These are phyloP conservation scores for Pelosia muscerda DNA, from an alignment of 2,888 invertebrate species.

Conservation along the genomic window DNA sequence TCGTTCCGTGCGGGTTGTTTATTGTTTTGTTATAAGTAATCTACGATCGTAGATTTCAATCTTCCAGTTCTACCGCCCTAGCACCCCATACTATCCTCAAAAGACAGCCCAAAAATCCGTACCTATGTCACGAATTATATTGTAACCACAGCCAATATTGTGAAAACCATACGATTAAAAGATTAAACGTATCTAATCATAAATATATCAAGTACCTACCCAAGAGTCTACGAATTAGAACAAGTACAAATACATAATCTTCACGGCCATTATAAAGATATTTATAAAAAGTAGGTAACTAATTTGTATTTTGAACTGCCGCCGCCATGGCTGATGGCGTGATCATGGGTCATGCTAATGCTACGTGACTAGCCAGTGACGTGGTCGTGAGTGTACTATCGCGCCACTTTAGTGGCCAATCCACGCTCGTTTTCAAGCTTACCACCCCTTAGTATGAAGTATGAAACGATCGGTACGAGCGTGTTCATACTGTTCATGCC, in stretches of 20 bases:
- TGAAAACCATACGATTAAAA: too few species aligned
- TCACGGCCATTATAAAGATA: not conserved
- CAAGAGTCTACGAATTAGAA: not conserved
- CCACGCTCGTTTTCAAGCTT: conserved; percentile 58
- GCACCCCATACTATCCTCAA: too few species aligned
- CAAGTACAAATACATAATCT: not conserved
- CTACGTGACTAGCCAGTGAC: conserved; percentile 65
- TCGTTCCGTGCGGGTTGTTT: too few species aligned
- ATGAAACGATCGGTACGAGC: conserved; percentile 40
- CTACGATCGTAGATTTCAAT: too few species aligned
- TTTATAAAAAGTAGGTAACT: not conserved
- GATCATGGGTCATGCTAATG: conserved; percentile 59
- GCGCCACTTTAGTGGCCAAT: conserved; percentile 81
- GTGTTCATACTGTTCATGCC: conserved; percentile 32
- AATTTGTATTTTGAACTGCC: conserved; percentile 43
- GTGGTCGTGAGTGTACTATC: conserved; percentile 71
- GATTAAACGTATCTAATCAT: too few species aligned
- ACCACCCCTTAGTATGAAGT: conserved; percentile 52
- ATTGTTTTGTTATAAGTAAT: too few species aligned
- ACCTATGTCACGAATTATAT: too few species aligned
- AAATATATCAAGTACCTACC: too few species aligned
- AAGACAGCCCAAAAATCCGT: too few species aligned
- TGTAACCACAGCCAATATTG: too few species aligned
- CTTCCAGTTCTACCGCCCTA: too few species aligned
- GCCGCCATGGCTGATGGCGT: conserved; percentile 42